Evolutionary conservation across 2,797 vertebrate species (phyloP), one percentile per base, ranked within the genome.

Genomic region (Poeciliopsis paucimaculata): DNA sequence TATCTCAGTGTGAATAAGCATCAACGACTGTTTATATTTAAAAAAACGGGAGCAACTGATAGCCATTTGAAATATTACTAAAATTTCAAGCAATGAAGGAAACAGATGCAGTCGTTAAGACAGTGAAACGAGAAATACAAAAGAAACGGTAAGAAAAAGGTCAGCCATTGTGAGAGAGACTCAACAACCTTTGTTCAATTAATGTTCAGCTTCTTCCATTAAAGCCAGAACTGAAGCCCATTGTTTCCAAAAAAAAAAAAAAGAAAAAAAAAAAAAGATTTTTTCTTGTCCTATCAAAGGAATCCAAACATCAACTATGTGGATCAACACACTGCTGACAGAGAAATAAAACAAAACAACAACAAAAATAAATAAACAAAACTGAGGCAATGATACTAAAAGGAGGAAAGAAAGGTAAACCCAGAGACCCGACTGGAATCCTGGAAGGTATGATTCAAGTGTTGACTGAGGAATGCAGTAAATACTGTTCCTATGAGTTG

Each of bases 271-370:
- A 39, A 6, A 39, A 41, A 41, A 1, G 8, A 1, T 41, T 41
- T 80, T 53, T 80, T 72, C 76, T 70, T 57, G 81, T 70, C 73
- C 68, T 74, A 86, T 86, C 78, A 77, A 72, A 86, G 72, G 39
- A 82, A 87, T 88, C 82, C 75, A 87, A 90, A 90, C 89, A 86
- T 28, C 60, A 85, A 79, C 74, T 79, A 88, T 83, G 72, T 85
- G 81, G 85, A 79, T 90, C 87, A 88, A 85, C 73, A 60, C 7
- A 12, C 68, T 72, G 70, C 72, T 41, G 66, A 82, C 76, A 82
- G 2, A 28, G 49, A 77, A 28, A 84, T 34, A 47, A 74, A 23
- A 3, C 0, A 45, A 15, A 11, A 45, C 43, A 45, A 45, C 43
- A 45, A 45, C 0, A 12, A 77, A 11, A 47, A 73, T n/a, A n/a